phyloP scores from a whole-genome alignment of 1,140 invertebrate genomes.

The Sminthurinus signatus region DNA sequence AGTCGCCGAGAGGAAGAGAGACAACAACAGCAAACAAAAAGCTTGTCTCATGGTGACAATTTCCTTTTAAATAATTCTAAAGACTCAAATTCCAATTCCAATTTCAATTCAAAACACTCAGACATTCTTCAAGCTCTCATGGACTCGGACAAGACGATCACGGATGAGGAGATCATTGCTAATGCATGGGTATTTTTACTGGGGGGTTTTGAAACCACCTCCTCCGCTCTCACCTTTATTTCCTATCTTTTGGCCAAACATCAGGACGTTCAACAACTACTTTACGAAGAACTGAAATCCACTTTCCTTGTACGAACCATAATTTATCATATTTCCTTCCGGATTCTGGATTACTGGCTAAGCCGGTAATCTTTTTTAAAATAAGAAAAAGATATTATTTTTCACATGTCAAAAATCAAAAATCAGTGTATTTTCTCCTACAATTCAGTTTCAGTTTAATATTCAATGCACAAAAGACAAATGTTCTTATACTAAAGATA shows the following conservation, averaged over 20 bases:
- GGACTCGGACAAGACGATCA: not conserved
- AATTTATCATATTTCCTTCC: too few relatives aligned
- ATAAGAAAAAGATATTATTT: not conserved
- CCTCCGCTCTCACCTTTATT: slow-evolving; percentile 13
- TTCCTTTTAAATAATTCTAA: slow-evolving; percentile 26
- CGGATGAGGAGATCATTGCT: slow-evolving; percentile 25
- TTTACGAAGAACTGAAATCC: slow-evolving; percentile 21
- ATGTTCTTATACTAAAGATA: too few relatives aligned
- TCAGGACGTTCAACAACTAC: slow-evolving; percentile 42
- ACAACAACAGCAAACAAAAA: not conserved
- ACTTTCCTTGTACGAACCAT: slow-evolving; percentile 7
- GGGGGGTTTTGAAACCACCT: slow-evolving; percentile 21
- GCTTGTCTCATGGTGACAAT: slow-evolving; percentile 23
- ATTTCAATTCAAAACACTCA: not conserved
- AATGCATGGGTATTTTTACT: slow-evolving; percentile 25
- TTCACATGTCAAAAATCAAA: not conserved
- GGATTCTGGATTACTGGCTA: too few relatives aligned
- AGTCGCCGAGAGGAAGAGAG: slow-evolving; percentile 23
- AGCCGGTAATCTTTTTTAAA: too few relatives aligned
- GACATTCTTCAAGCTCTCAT: not conserved
- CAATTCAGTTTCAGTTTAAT: too few relatives aligned
- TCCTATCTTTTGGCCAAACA: slow-evolving; percentile 44
- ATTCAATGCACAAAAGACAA: too few relatives aligned
- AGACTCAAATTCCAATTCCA: too few relatives aligned
- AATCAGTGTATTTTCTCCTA: not conserved